These are phyloP conservation scores for Vanacampus margaritifer DNA, from an alignment of 2,113 vertebrate species.

Conservation along the genomic window DNA sequence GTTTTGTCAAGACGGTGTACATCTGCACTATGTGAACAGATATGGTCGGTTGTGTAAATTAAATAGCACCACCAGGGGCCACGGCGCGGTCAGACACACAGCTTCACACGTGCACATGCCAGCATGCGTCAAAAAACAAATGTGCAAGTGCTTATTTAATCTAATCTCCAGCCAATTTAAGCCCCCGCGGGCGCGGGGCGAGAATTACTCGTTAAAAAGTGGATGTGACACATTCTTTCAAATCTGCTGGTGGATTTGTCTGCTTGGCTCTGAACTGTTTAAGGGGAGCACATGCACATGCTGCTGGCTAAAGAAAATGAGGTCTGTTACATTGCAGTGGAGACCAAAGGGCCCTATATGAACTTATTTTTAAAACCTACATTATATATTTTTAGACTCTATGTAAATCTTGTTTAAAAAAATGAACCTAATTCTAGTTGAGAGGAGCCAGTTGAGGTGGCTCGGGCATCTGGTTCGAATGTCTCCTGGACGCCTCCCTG, in stretches of 20 bases:
- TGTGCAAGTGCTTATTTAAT: slow-evolving; percentile 41
- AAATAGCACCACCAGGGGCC: slow-evolving; percentile 26
- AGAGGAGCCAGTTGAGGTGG: too few relatives aligned
- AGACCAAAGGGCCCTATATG: not conserved
- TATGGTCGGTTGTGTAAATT: slow-evolving; percentile 20
- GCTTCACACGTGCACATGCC: slow-evolving; percentile 18
- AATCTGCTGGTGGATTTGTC: slow-evolving; percentile 23
- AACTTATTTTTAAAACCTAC: too few relatives aligned
- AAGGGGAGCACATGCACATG: not conserved
- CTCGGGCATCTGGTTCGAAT: too few relatives aligned
- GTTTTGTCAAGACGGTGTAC: slow-evolving; percentile 28
- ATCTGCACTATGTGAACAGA: slow-evolving; percentile 8
- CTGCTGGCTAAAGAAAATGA: slow-evolving; percentile 7
- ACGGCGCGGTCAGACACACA: slow-evolving; percentile 22
- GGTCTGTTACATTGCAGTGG: not conserved
- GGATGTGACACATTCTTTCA: slow-evolving; percentile 26
- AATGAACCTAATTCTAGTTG: too few relatives aligned
- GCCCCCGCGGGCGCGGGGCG: not conserved
- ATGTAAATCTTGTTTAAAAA: too few relatives aligned
- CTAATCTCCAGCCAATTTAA: slow-evolving; percentile 42
- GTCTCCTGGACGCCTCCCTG: too few relatives aligned
- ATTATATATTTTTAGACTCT: too few relatives aligned
- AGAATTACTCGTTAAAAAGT: slow-evolving; percentile 1
- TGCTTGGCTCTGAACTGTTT: slow-evolving; percentile 23
- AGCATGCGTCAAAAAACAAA: slow-evolving; percentile 37